Conservation (phyloP, 2,888 invertebrate genomes). For the Petrolisthes cinctipes region DNA sequence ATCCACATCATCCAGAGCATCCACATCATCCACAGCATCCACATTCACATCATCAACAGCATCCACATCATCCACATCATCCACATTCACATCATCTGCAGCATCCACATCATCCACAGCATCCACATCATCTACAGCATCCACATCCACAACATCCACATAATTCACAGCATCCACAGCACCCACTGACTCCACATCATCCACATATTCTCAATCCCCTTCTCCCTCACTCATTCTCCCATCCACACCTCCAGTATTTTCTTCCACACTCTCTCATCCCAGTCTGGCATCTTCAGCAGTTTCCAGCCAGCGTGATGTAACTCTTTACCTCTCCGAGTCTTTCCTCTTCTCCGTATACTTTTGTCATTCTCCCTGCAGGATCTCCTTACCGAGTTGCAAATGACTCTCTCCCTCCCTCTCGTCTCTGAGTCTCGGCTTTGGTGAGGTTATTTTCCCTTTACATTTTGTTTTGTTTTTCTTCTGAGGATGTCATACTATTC, state of each 20-base stretch:
- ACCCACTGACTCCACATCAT: not conserved
- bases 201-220: not conserved
- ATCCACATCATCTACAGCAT: not conserved
- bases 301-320: no score
- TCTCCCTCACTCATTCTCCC: not conserved
- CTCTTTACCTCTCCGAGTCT: no score
- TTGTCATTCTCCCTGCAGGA: no score
- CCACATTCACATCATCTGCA: no score
- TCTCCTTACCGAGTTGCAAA: not conserved
- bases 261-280: not conserved
- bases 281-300: no score
- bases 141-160: not conserved
- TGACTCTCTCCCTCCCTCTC: not conserved
- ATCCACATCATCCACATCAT: no score
- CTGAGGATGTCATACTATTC: no score
- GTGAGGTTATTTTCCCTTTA: no score
- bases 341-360: no score
- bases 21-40: not conserved
- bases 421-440: not conserved
- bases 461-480: no score
- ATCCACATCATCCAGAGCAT: not conserved
- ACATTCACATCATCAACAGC: not conserved
- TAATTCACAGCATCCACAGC: not conserved
- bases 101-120: no score
- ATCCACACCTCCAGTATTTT: not conserved